phyloP scores from a whole-genome alignment of 2,113 vertebrate species.

The Charadrius vociferus region DNA sequence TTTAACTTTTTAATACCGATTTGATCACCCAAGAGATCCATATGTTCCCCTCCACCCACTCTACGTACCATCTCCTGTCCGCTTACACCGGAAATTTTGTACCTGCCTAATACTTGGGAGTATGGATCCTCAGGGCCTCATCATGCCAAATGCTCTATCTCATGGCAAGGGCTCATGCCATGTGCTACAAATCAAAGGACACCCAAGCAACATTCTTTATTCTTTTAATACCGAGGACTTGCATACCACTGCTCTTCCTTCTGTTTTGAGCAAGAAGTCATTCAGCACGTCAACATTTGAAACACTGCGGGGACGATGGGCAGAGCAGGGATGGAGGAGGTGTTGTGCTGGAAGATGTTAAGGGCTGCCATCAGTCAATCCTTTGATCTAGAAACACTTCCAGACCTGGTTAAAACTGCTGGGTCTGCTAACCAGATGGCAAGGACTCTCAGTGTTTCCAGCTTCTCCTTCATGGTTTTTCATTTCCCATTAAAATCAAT shows the following conservation, averaged over 20 bases:
- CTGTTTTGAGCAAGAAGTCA: background rate
- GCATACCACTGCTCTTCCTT: background rate
- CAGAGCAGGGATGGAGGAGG: background rate
- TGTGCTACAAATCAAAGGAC: background rate
- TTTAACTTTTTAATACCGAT: background rate
- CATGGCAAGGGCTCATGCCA: background rate
- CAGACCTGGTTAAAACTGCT: constrained; percentile 1
- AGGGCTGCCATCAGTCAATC: background rate
- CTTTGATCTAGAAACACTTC: constrained; percentile 52
- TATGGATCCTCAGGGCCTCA: background rate
- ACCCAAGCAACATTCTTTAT: background rate
- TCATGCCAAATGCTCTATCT: background rate
- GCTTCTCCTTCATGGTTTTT: background rate
- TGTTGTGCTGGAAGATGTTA: background rate
- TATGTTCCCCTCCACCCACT: background rate
- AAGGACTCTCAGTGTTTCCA: background rate
- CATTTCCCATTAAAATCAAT: background rate
- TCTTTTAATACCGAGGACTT: background rate
- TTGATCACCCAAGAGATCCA: background rate
- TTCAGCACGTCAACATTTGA: background rate
- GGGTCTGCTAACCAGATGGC: constrained; percentile 30
- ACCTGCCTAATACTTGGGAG: background rate
- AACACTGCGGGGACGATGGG: background rate
- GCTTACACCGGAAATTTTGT: background rate
- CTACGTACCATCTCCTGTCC: background rate